Conservation (phyloP, 2,888 invertebrate species). For the Lymantria dispar region DNA sequence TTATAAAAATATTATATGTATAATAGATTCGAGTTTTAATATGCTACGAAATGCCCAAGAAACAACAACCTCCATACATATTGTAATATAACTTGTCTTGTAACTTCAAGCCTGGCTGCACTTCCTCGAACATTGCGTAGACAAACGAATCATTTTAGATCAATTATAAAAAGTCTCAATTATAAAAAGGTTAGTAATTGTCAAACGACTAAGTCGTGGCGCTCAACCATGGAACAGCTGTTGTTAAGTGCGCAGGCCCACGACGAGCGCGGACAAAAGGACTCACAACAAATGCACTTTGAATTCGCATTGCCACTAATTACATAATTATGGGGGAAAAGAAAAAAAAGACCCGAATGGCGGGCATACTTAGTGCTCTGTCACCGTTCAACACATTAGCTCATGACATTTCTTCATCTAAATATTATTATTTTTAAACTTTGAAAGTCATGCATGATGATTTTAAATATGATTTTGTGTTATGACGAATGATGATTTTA, state of each 20-base stretch:
- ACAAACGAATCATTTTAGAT: conserved; percentile 11
- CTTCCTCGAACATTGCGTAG: conserved; percentile 2
- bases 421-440: conserved; percentile 52
- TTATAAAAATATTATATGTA: no score
- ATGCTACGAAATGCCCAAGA: not conserved
- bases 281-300: conserved; percentile 69
- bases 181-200: conserved; percentile 33
- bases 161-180: conserved; percentile 20
- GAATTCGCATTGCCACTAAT: conserved; percentile 77
- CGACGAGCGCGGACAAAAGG: conserved; percentile 68
- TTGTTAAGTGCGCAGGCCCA: conserved; percentile 60
- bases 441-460: conserved; percentile 64
- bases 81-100: not conserved
- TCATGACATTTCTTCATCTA: conserved; percentile 63
- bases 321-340: conserved; percentile 76
- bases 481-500: no score
- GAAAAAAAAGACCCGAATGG: conserved; percentile 66
- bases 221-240: conserved; percentile 66
- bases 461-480: conserved; percentile 38
- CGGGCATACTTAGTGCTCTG: conserved; percentile 64
- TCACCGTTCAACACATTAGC: conserved; percentile 66
- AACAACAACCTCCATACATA: not conserved
- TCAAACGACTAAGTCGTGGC: conserved; percentile 55
- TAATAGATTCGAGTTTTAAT: conserved; percentile 9
- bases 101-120: conserved; percentile 6